Conservation (phyloP, 1,140 invertebrate species). For the Cotesia vestalis region DNA sequence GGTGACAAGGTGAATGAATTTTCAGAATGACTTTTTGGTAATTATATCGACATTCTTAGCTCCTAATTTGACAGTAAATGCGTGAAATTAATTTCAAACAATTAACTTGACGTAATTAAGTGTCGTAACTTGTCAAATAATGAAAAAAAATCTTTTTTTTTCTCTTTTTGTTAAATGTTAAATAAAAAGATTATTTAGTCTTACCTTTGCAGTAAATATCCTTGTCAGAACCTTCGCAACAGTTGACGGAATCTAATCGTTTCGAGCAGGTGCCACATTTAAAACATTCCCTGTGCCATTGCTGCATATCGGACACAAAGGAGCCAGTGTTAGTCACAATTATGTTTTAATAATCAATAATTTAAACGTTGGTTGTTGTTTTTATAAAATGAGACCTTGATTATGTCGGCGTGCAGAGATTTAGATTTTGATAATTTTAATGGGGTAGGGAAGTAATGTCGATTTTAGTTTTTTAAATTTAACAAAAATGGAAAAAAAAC, state of each 20-base stretch:
- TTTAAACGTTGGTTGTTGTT: not conserved
- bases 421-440: not conserved
- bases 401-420: not conserved
- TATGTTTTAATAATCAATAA: not conserved
- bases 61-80: too few relatives aligned
- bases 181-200: slow-evolving; percentile 13
- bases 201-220: slow-evolving; percentile 98
- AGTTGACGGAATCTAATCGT: slow-evolving; percentile 94
- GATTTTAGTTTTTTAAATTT: slow-evolving; percentile 18
- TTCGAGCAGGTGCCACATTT: slow-evolving; percentile 93
- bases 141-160: not conserved
- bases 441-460: not conserved
- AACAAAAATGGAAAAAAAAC: slow-evolving; percentile 39
- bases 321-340: slow-evolving; percentile 58
- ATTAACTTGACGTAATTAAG: not conserved
- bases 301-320: slow-evolving; percentile 59
- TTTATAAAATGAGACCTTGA: not conserved
- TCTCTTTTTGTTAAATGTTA: not conserved
- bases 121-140: slow-evolving; percentile 26
- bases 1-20: too few relatives aligned
- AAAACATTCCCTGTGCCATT: slow-evolving; percentile 94
- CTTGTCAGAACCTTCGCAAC: slow-evolving; percentile 94
- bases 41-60: too few relatives aligned
- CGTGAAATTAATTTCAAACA: not conserved
- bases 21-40: too few relatives aligned